Percentiles rank a stretch among this genome's conserved stretches.
phyloP scores from a whole-genome alignment of 2,888 invertebrate species.

The Parochlus steinenii region DNA sequence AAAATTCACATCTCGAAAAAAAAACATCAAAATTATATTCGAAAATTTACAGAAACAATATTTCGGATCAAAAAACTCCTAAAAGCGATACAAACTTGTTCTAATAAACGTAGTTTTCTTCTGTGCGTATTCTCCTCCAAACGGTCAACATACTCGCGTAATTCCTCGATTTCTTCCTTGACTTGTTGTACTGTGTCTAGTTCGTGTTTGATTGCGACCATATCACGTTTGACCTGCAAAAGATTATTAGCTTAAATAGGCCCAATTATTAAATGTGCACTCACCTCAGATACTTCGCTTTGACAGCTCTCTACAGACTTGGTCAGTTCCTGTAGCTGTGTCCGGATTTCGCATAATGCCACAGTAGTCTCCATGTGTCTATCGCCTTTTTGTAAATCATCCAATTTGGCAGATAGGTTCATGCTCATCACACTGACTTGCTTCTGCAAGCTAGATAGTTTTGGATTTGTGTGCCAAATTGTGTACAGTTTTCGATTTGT shows the following conservation, averaged over 20 bases:
- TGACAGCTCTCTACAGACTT: slow-evolving; percentile 91
- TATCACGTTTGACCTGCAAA: slow-evolving; percentile 68
- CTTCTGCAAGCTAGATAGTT: slow-evolving; percentile 68
- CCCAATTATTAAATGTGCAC: slow-evolving; percentile 13
- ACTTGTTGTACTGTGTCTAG: slow-evolving; percentile 88
- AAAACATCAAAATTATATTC: not conserved
- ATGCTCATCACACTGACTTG: slow-evolving; percentile 97
- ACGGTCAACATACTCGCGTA: slow-evolving; percentile 81
- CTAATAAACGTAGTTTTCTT: slow-evolving; percentile 74
- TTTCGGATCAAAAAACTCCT: slow-evolving; percentile 3
- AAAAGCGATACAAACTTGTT: slow-evolving; percentile 50
- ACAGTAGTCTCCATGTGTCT: slow-evolving; percentile 85
- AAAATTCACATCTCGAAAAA: slow-evolving; percentile 1
- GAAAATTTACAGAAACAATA: slow-evolving; percentile 2
- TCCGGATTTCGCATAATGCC: slow-evolving; percentile 83
- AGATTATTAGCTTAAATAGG: not conserved
- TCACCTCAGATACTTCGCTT: slow-evolving; percentile 76
- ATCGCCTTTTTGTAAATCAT: slow-evolving; percentile 80
- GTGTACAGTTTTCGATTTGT: too few relatives aligned
- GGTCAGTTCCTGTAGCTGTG: slow-evolving; percentile 83
- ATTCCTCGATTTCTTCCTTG: slow-evolving; percentile 85
- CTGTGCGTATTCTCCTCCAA: slow-evolving; percentile 83
- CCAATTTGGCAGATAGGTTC: slow-evolving; percentile 87
- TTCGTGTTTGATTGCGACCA: slow-evolving; percentile 90
- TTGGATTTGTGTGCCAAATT: too few relatives aligned